Evolutionary conservation across 2,888 invertebrate species (phyloP).

Genomic region (Drosophila meridionalis): DNA sequence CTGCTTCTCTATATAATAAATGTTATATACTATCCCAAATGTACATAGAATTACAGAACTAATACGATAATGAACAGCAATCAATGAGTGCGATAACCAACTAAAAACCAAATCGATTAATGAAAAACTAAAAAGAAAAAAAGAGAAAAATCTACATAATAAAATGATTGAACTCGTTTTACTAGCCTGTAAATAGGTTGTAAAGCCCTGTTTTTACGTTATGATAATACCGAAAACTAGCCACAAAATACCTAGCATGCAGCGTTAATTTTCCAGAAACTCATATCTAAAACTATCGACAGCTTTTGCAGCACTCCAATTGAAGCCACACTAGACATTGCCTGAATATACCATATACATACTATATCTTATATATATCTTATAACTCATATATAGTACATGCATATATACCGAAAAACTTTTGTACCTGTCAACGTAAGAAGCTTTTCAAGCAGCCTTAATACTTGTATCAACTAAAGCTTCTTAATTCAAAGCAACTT

Average conservation of each 20-base stretch:
- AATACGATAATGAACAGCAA: slow-evolving; percentile 29
- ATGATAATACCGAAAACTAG: slow-evolving; percentile 60
- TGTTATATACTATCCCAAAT: slow-evolving; percentile 19
- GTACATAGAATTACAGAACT: slow-evolving; percentile 39
- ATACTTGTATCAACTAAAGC: not conserved
- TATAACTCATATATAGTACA: not conserved
- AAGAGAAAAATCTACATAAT: slow-evolving; percentile 38
- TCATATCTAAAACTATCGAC: slow-evolving; percentile 82
- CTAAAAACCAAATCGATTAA: slow-evolving; percentile 25
- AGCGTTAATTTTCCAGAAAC: slow-evolving; percentile 84
- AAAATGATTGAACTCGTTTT: slow-evolving; percentile 84
- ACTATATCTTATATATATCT: not conserved
- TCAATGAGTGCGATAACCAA: slow-evolving; percentile 39
- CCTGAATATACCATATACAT: not conserved
- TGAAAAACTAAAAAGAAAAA: slow-evolving; percentile 4
- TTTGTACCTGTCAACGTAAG: not conserved
- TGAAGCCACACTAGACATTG: not conserved
- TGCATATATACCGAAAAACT: not conserved
- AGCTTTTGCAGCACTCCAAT: slow-evolving; percentile 7
- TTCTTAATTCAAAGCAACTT: not conserved
- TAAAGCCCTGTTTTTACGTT: slow-evolving; percentile 84
- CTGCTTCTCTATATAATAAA: slow-evolving; percentile 5
- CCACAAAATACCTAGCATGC: slow-evolving; percentile 65
- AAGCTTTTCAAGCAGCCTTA: not conserved
- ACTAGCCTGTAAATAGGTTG: slow-evolving; percentile 85